A percentile compares a stretch with the other conserved stretches of the same genome.
These are phyloP conservation scores for Macrosoma leucophasiata DNA, from an alignment of 2,888 invertebrate species.

Conservation along the genomic window DNA sequence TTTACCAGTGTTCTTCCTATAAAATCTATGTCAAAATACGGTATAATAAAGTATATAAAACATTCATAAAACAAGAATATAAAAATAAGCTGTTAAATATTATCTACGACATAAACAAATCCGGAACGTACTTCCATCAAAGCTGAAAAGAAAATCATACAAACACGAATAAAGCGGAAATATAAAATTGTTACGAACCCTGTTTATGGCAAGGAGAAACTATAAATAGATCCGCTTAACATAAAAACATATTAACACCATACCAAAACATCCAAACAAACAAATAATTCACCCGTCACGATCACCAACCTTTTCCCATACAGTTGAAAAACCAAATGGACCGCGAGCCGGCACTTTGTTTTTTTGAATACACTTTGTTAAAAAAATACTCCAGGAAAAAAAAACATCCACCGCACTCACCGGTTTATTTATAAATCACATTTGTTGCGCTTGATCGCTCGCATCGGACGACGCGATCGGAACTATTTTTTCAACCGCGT, in stretches of 20 bases:
- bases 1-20: no score
- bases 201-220: conserved; percentile 11
- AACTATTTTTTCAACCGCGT: conserved; percentile 33
- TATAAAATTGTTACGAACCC: conserved; percentile 7
- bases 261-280: conserved; percentile 24
- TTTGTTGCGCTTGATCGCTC: conserved; percentile 34
- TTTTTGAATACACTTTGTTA: conserved; percentile 12
- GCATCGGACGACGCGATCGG: conserved; percentile 24
- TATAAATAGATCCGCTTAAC: conserved; percentile 11
- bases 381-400: conserved; percentile 18
- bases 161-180: conserved; percentile 12
- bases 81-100: no score
- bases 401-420: conserved; percentile 44
- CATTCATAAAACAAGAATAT: no score
- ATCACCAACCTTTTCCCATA: conserved; percentile 19
- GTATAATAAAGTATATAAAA: no score
- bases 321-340: conserved; percentile 15
- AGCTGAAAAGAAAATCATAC: no score
- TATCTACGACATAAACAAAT: no score
- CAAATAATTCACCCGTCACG: conserved; percentile 25
- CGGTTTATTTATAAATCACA: conserved; percentile 47
- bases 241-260: conserved; percentile 24
- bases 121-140: no score
- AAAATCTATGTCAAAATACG: no score
- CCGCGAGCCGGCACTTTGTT: no score